Evolutionary conservation across 1,140 invertebrate species (phyloP).

Genomic region (Eupristina koningsbergeri): DNA sequence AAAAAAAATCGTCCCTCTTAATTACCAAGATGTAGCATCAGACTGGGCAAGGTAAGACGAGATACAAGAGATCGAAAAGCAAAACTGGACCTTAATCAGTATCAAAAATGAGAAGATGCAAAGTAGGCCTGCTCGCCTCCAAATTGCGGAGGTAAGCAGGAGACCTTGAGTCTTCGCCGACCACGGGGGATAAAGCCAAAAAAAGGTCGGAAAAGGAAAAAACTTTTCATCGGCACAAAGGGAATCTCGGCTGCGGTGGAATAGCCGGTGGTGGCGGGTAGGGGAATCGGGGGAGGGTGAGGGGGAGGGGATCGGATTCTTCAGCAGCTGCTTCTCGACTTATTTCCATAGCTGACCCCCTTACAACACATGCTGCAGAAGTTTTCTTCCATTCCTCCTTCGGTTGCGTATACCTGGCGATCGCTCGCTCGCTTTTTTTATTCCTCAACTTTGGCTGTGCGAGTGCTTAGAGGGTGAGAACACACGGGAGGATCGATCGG

Average conservation of each 20-base stretch:
- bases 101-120: background rate
- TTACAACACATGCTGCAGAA: conserved; percentile 8
- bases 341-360: conserved; percentile 28
- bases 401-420: background rate
- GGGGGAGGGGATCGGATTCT: conserved; percentile 15
- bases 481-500: too few species aligned
- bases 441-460: background rate
- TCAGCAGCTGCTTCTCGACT: conserved; percentile 27
- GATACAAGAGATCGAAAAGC: background rate
- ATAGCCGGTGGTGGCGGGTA: too few species aligned
- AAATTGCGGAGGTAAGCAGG: background rate
- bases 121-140: background rate
- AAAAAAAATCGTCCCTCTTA: background rate
- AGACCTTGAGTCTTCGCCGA: too few species aligned
- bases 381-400: background rate
- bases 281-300: background rate
- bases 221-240: conserved; percentile 10
- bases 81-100: background rate
- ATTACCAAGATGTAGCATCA: background rate
- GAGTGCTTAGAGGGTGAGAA: too few species aligned
- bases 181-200: background rate
- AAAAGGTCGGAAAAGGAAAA: background rate
- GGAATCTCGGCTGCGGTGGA: conserved; percentile 14
- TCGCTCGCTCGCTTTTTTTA: too few species aligned
- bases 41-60: background rate